Percentiles rank a stretch among this genome's conserved stretches.
These are phyloP conservation scores for Eulemur albifrons DNA, from an alignment of 2,797 vertebrate species.

Conservation along the genomic window DNA sequence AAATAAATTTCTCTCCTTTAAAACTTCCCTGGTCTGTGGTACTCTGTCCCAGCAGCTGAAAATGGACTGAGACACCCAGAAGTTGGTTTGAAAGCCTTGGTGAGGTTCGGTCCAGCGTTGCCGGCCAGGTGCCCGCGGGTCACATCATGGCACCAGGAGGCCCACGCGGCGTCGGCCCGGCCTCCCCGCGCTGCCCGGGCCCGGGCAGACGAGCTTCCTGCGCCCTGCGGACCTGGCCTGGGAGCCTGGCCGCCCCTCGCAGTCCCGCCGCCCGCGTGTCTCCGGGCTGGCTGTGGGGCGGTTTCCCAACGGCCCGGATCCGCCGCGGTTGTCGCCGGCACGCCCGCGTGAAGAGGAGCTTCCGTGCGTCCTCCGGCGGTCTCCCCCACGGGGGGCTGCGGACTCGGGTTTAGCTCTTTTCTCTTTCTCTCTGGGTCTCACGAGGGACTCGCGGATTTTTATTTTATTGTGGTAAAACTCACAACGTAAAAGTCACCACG, in stretches of 20 bases:
- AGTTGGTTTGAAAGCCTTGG: background rate
- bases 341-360: background rate
- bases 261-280: background rate
- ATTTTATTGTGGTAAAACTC: background rate
- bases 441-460: background rate
- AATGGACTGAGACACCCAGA: background rate
- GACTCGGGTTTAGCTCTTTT: background rate
- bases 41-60: background rate
- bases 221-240: background rate
- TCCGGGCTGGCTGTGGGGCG: too few species aligned
- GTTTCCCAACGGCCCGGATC: too few species aligned
- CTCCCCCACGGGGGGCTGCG: fast-evolving
- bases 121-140: background rate
- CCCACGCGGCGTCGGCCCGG: background rate
- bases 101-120: background rate
- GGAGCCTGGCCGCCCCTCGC: too few species aligned
- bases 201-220: too few species aligned
- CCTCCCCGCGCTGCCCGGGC: background rate
- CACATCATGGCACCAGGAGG: background rate
- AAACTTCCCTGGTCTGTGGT: background rate
- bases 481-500: too few species aligned
- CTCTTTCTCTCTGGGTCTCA: background rate
- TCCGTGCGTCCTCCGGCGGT: background rate
- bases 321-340: fast-evolving
- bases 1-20: background rate